phyloP scores from a whole-genome alignment of 1,140 invertebrate genomes.

The Lepeophtheirus salmonis region DNA sequence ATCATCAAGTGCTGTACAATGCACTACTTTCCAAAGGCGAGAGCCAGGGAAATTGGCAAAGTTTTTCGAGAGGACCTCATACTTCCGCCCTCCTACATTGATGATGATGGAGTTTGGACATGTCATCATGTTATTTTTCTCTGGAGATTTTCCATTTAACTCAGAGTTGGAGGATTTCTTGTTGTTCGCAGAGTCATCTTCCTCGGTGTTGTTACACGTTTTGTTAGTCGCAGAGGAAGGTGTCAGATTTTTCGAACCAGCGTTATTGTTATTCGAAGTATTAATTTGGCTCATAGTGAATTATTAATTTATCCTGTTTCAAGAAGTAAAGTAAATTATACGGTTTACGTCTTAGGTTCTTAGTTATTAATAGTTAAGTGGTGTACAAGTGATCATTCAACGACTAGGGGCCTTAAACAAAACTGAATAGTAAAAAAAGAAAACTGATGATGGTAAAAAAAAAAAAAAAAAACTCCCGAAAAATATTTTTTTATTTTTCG shows the following conservation, averaged over 20 bases:
- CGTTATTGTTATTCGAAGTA: neutral
- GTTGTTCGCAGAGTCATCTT: neutral
- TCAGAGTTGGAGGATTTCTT: too few species aligned
- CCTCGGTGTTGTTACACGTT: neutral
- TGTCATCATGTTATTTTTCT: neutral
- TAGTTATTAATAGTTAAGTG: neutral
- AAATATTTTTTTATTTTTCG: neutral
- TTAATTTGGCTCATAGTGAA: neutral
- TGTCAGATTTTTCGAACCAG: too few species aligned
- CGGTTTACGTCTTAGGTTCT: too few species aligned
- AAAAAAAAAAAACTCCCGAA: neutral
- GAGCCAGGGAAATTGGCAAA: conserved; percentile 11
- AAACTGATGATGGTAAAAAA: too few species aligned
- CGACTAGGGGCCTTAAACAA: neutral
- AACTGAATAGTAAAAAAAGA: neutral
- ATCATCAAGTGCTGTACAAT: neutral
- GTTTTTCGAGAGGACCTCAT: conserved; percentile 9
- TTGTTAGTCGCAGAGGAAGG: too few species aligned
- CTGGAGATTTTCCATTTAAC: too few species aligned
- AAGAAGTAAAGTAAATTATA: too few species aligned
- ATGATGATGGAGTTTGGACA: neutral
- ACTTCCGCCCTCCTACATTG: conserved; percentile 8
- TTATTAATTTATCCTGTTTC: too few species aligned
- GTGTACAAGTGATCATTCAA: neutral
- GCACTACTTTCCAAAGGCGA: conserved; percentile 9